Percentiles rank a stretch among this genome's conserved stretches.
Conservation (phyloP, 2,113 vertebrate species). For the Proterorhinus semilunaris region DNA sequence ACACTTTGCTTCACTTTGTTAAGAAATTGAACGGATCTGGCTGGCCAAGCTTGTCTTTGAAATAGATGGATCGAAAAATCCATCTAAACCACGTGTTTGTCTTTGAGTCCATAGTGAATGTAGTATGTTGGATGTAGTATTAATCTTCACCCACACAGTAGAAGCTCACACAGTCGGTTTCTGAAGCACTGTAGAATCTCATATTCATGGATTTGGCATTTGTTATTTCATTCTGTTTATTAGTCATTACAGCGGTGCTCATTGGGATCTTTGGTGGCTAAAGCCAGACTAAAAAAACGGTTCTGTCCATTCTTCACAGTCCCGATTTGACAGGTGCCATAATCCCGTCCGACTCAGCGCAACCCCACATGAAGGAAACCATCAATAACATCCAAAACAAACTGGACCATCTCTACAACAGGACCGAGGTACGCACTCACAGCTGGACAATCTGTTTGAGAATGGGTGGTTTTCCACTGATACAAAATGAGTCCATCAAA, state of each 20-base stretch:
- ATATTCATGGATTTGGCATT: too few relatives aligned
- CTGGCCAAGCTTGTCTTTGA: neutral
- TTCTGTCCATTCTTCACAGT: constrained; percentile 12
- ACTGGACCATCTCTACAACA: constrained; percentile 87
- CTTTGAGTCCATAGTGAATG: neutral
- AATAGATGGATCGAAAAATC: neutral
- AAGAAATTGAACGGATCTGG: neutral
- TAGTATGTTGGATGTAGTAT: neutral
- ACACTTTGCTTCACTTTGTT: neutral
- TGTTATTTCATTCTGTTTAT: too few relatives aligned
- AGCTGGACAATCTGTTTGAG: neutral
- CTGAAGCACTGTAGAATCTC: too few relatives aligned
- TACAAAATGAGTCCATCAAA: too few relatives aligned
- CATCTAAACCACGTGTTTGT: neutral
- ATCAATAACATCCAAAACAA: constrained; percentile 85
- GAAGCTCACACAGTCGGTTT: too few relatives aligned
- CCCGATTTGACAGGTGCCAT: constrained; percentile 71
- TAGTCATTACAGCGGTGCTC: too few relatives aligned
- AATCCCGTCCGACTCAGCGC: constrained; percentile 81
- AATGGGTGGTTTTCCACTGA: too few relatives aligned
- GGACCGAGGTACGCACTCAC: constrained; percentile 66
- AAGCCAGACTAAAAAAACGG: neutral
- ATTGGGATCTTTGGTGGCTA: too few relatives aligned
- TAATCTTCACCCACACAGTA: too few relatives aligned
- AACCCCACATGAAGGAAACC: constrained; percentile 85